These are phyloP conservation scores for Disparrhopalites patrizii DNA, from an alignment of 2,888 invertebrate species.

Conservation along the genomic window DNA sequence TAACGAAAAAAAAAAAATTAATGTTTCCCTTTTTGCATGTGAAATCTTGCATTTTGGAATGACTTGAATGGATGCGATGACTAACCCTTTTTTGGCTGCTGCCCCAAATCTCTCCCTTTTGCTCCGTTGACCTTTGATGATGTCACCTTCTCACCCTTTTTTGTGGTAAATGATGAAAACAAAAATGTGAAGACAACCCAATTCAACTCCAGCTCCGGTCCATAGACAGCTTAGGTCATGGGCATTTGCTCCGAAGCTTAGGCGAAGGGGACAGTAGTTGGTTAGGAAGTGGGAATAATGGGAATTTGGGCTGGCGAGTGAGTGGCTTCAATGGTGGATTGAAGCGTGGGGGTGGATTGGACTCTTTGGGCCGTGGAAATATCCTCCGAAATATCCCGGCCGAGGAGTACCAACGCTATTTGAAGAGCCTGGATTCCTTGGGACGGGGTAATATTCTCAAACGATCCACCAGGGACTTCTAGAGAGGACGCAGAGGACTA, in stretches of 20 bases:
- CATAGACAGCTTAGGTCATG: constrained; percentile 30
- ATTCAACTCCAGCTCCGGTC: constrained; percentile 10
- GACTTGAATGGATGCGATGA: too few relatives aligned
- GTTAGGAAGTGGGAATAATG: constrained; percentile 37
- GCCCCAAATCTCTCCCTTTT: neutral
- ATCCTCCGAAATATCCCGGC: constrained; percentile 44
- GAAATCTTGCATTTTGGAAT: too few relatives aligned
- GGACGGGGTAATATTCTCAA: constrained; percentile 54
- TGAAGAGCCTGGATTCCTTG: constrained; percentile 54
- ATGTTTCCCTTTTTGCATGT: too few relatives aligned
- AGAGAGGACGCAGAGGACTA: neutral
- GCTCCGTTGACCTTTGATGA: neutral
- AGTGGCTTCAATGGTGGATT: constrained; percentile 40
- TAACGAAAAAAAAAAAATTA: too few relatives aligned
- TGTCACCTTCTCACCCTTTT: too few relatives aligned
- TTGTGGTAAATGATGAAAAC: neutral
- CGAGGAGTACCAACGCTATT: constrained; percentile 40
- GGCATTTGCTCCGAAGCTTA: constrained; percentile 27
- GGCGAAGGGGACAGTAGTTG: constrained; percentile 20
- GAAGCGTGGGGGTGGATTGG: constrained; percentile 53
- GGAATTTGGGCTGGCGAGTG: constrained; percentile 46
- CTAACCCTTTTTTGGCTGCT: too few relatives aligned
- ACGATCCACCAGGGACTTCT: constrained; percentile 29
- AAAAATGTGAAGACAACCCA: neutral
- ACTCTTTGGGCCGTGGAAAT: constrained; percentile 56